Conservation (phyloP, 2,888 invertebrate genomes). For the Muschampia plurimacula region DNA sequence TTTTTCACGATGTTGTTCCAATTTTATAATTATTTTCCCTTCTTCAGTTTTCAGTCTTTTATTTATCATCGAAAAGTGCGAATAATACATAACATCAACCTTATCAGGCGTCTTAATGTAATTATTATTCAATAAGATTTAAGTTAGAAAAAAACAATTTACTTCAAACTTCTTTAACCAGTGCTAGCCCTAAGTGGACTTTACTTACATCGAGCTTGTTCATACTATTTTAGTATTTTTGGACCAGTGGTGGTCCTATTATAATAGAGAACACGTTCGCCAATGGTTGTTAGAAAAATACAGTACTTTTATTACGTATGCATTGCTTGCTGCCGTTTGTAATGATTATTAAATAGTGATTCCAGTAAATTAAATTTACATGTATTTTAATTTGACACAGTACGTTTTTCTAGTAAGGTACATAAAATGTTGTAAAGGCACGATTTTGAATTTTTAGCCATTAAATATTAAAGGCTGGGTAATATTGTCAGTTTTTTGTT, state of each 20-base stretch:
- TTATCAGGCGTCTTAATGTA: too few species aligned
- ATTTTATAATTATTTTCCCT: too few species aligned
- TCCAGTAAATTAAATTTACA: constrained; percentile 46
- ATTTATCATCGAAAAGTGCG: too few species aligned
- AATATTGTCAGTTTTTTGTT: too few species aligned
- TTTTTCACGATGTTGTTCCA: too few species aligned
- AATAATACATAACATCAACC: too few species aligned
- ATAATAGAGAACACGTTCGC: constrained; percentile 38
- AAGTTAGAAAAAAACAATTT: neutral
- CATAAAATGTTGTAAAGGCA: constrained; percentile 17
- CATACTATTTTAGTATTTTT: constrained; percentile 26
- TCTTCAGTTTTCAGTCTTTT: too few species aligned
- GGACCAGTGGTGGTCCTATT: constrained; percentile 33
- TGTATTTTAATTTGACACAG: constrained; percentile 39
- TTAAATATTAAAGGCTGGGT: neutral
- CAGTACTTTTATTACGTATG: constrained; percentile 38
- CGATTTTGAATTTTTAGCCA: neutral
- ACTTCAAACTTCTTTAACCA: neutral
- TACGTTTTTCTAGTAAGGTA: constrained; percentile 17
- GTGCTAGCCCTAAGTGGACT: constrained; percentile 8
- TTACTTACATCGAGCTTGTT: neutral
- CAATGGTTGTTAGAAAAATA: constrained; percentile 37
- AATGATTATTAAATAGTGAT: constrained; percentile 47
- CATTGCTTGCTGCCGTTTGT: constrained; percentile 33
- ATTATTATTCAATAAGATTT: too few species aligned